Evolutionary conservation across 2,113 vertebrate genomes (phyloP).

Genomic region (Upupa epops): DNA sequence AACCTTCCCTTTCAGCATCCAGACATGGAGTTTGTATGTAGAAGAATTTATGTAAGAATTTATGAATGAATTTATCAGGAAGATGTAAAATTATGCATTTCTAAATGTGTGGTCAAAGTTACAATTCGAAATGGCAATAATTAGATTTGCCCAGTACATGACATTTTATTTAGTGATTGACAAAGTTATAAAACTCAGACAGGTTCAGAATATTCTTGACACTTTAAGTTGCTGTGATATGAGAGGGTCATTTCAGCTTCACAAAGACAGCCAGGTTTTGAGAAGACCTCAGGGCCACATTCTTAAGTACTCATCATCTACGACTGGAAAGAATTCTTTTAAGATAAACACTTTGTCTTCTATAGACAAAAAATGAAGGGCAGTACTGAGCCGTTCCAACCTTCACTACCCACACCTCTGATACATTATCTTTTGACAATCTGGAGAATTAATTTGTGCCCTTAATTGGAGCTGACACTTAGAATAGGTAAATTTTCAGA

Average conservation of each 20-base stretch:
- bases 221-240: neutral
- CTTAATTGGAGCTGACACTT: neutral
- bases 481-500: too few relatives aligned
- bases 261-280: neutral
- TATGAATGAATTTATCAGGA: too few relatives aligned
- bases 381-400: neutral
- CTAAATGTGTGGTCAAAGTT: neutral
- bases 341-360: neutral
- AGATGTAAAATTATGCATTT: neutral
- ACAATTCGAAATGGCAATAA: constrained; percentile 1
- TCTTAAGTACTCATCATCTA: neutral
- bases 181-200: neutral
- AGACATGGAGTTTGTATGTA: neutral
- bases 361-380: neutral
- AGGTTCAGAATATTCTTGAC: neutral
- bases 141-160: neutral
- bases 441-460: neutral
- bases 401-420: neutral
- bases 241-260: neutral
- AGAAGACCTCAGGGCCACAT: neutral
- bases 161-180: constrained; percentile 19
- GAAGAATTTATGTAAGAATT: too few relatives aligned
- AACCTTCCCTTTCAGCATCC: neutral
- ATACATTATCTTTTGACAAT: neutral
- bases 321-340: neutral